Conservation (phyloP, 2,797 vertebrate species). For the Nyctibius grandis region DNA sequence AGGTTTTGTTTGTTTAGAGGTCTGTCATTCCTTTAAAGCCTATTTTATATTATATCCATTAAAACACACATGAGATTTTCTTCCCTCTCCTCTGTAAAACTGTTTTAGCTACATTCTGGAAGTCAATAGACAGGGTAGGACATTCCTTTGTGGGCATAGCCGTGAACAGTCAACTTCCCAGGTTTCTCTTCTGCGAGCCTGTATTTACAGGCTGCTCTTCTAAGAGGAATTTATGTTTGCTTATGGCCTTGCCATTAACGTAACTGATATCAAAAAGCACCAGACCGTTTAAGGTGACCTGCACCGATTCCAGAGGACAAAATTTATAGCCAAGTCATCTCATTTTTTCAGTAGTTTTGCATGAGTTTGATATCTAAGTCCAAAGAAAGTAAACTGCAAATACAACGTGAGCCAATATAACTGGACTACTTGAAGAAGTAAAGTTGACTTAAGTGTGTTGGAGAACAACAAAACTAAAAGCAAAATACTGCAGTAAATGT, state of each 20-base stretch:
- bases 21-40: not conserved
- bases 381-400: not conserved
- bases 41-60: not conserved
- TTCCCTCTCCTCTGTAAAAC: not conserved
- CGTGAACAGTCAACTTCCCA: not conserved
- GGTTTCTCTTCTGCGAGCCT: not conserved
- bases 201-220: not conserved
- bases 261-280: not conserved
- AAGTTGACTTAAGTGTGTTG: not conserved
- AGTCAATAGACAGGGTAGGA: not conserved
- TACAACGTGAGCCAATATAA: not conserved
- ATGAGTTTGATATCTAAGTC: not conserved
- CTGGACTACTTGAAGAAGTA: not conserved
- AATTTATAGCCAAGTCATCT: not conserved
- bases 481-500: not conserved
- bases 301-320: not conserved
- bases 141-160: constrained; percentile 2
- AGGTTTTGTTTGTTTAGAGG: not conserved
- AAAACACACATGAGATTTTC: not conserved
- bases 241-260: not conserved
- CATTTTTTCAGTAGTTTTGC: not conserved
- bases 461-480: not conserved
- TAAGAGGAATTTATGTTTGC: constrained; percentile 10
- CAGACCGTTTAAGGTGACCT: not conserved
- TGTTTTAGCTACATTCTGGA: not conserved